Percentiles rank a stretch among this genome's conserved stretches.
These are phyloP conservation scores for Callipepla californica DNA, from an alignment of 2,113 vertebrate species.

Conservation along the genomic window DNA sequence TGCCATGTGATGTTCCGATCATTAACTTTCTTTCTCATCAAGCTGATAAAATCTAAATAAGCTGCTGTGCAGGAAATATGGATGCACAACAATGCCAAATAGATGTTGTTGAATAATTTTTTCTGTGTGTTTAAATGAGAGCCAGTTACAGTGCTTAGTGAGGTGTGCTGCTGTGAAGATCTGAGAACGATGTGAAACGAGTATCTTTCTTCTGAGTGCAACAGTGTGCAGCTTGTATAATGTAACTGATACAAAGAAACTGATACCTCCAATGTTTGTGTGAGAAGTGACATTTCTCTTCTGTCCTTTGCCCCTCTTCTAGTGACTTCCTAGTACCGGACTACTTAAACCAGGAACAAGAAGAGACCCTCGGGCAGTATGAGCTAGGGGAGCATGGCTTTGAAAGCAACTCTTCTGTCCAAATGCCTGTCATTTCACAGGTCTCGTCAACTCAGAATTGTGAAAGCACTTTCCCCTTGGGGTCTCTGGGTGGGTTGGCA, in stretches of 20 bases:
- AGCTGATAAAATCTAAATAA: neutral
- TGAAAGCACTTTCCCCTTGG: conserved; percentile 90
- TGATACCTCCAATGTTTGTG: neutral
- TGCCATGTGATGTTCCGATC: conserved; percentile 1
- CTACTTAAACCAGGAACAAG: conserved; percentile 97
- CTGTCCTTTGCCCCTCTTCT: conserved; percentile 76
- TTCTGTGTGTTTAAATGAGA: neutral
- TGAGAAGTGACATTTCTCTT: conserved; percentile 76
- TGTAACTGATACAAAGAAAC: conserved; percentile 4
- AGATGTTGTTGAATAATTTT: neutral
- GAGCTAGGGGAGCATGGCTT: conserved; percentile 92
- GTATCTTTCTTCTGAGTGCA: neutral
- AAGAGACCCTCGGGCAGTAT: conserved; percentile 94
- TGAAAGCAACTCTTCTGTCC: conserved; percentile 88
- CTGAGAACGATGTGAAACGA: neutral
- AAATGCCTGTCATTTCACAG: conserved; percentile 92
- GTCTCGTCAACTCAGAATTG: conserved; percentile 98
- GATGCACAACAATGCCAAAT: neutral
- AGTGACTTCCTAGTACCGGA: conserved; percentile 99
- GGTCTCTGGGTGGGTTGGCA: conserved; percentile 86
- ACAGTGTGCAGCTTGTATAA: conserved; percentile 10
- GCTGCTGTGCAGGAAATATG: neutral
- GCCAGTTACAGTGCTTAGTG: neutral
- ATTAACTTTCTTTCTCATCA: conserved; percentile 37
- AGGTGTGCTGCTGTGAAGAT: neutral